A percentile compares a stretch with the other conserved stretches of the same genome.
Conservation (phyloP, 2,797 vertebrate species). For the Darevskia nairensis region DNA sequence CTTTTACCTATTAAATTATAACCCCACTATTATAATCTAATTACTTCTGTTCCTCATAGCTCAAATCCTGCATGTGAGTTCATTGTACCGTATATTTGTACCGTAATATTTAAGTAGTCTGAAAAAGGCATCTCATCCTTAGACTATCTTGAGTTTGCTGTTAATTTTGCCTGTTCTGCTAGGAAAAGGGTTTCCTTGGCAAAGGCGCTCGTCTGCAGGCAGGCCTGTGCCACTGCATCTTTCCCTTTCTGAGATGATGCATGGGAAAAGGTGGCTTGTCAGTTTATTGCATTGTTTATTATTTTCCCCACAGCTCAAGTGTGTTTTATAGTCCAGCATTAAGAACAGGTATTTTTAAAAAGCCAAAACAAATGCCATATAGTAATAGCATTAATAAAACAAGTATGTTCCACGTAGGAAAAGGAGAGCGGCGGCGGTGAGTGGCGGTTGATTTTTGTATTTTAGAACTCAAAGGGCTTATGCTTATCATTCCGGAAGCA, state of each 20-base stretch:
- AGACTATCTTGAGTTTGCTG: too few relatives aligned
- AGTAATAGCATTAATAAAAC: not conserved
- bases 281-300: not conserved
- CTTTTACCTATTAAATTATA: too few relatives aligned
- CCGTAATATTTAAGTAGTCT: too few relatives aligned
- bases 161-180: too few relatives aligned
- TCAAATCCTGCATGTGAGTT: too few relatives aligned
- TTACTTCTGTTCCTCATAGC: too few relatives aligned
- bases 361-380: not conserved
- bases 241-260: not conserved
- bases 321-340: not conserved
- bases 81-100: fast-evolving
- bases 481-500: too few relatives aligned
- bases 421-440: not conserved
- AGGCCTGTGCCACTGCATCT: not conserved
- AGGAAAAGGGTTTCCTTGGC: not conserved
- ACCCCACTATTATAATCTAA: too few relatives aligned
- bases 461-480: not conserved
- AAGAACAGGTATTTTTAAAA: not conserved
- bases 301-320: not conserved
- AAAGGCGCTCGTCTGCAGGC: not conserved
- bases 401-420: not conserved
- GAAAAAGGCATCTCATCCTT: too few relatives aligned
- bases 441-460: not conserved
- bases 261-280: not conserved